Evolutionary conservation across 2,797 vertebrate genomes (phyloP).

Genomic region (Premnoplex brunnescens): DNA sequence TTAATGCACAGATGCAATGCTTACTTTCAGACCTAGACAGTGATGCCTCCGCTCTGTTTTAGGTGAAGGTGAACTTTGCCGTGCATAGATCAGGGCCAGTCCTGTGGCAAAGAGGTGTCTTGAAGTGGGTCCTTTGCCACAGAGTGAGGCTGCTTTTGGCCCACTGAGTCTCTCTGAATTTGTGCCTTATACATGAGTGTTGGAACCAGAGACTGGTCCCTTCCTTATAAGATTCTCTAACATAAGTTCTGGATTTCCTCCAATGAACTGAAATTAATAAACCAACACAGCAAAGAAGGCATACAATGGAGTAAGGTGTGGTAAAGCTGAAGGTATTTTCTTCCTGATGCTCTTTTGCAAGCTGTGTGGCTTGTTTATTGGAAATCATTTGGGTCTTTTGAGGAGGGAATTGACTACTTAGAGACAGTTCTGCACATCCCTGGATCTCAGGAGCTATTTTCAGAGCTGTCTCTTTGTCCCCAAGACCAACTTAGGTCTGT

Average conservation of each 20-base stretch:
- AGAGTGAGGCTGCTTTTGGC: not conserved
- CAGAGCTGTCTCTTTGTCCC: not conserved
- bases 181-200: not conserved
- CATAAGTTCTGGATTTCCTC: not conserved
- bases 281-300: not conserved
- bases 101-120: not conserved
- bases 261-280: not conserved
- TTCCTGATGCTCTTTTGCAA: not conserved
- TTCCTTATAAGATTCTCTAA: not conserved
- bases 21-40: not conserved
- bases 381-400: not conserved
- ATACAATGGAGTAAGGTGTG: not conserved
- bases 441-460: not conserved
- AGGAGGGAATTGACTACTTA: not conserved
- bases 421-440: not conserved
- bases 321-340: not conserved
- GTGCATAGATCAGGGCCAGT: not conserved
- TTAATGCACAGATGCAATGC: not conserved
- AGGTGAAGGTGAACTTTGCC: not conserved
- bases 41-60: not conserved
- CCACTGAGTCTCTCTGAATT: not conserved
- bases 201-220: not conserved
- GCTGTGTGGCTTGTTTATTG: fast-evolving
- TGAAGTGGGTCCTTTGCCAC: not conserved
- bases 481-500: not conserved